Evolutionary conservation across 2,888 invertebrate genomes (phyloP), one percentile per base, ranked within the genome.

Genomic region (Leucozona laternaria): DNA sequence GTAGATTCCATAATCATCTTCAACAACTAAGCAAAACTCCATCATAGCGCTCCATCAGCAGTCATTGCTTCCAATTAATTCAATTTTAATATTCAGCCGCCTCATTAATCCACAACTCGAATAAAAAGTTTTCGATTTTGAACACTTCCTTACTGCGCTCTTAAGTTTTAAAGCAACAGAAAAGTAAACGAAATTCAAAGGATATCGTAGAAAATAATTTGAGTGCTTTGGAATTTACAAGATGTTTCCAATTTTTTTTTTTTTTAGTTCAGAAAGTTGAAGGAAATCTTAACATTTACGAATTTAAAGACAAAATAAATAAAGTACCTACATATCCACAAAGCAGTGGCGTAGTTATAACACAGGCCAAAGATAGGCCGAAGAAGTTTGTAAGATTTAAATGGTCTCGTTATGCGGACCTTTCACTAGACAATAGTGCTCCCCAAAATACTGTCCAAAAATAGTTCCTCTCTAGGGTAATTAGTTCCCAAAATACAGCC

Each of bases 61-160:
- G 25, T 22, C 7, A 13, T 13, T 58, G 76, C 80, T 60, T 68
- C 68, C 77, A 80, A 80, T 85, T 85, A 85, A 85, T 80, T 85
- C 84, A 80, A 77, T 85, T 80, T 72, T 68, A 85, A 85, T 72
- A 68, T 60, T 68, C 40, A 37, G 31, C 17, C 60, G 58, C 43
- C 60, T 68, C 80, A 80, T 84, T 84, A 80, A 84, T 84, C 80
- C 80, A 79, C 58, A 72, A 45, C 58, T 72, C 66, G 58, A 45
- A 58, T 68, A 45, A n/a, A 45, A 58, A 76, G 64, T 79, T 64
- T 66, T 53, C 34, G 37, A 53, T 53, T 53, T 53, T 28, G 25
- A 53, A 53, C 17, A 11, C 50, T 31, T 11, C 11, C 45, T 15
- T 50, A 22, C 25, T 37, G 4, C 8, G 15, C 15, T 4, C 7